phyloP scores from a whole-genome alignment of 2,797 vertebrate species.

The Gorsachius magnificus region DNA sequence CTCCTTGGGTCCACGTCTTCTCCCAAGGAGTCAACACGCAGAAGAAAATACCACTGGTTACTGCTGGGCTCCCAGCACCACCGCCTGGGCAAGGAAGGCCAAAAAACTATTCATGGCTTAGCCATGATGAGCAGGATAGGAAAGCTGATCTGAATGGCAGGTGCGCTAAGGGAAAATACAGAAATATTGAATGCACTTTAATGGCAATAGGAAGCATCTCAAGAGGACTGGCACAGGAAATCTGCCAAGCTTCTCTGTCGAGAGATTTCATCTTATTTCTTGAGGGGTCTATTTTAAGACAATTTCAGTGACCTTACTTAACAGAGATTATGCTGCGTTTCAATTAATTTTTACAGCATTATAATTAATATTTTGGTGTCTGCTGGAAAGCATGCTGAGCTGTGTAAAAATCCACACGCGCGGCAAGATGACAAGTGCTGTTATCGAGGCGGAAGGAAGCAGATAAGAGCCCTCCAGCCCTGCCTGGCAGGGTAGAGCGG shows the following conservation, averaged over 20 bases:
- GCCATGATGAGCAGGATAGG: not conserved
- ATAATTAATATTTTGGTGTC: constrained; percentile 69
- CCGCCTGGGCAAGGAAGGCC: not conserved
- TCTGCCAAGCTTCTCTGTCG: constrained; percentile 32
- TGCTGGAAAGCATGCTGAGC: constrained; percentile 51
- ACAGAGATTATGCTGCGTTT: constrained; percentile 53
- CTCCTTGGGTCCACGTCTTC: accelerated
- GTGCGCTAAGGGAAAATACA: not conserved
- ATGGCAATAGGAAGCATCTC: constrained; percentile 37
- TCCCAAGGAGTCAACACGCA: not conserved
- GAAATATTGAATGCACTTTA: not conserved
- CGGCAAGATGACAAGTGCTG: constrained; percentile 12
- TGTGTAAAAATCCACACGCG: constrained; percentile 11
- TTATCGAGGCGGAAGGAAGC: constrained; percentile 18
- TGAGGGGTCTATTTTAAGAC: constrained; percentile 63
- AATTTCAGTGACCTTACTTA: constrained; percentile 63
- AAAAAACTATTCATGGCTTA: not conserved
- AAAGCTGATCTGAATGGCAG: not conserved
- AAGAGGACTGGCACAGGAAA: constrained; percentile 47
- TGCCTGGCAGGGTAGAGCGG: constrained; percentile 5
- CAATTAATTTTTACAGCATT: constrained; percentile 67
- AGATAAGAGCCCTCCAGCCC: constrained; percentile 23
- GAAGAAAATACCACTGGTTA: not conserved
- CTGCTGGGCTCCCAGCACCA: not conserved
- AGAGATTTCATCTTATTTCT: constrained; percentile 57